A percentile compares a stretch with the other conserved stretches of the same genome.
Evolutionary conservation across 37 sponge, comb jelly and placozoan species (phyloP).

Genomic region (Tethya wilhelma): DNA sequence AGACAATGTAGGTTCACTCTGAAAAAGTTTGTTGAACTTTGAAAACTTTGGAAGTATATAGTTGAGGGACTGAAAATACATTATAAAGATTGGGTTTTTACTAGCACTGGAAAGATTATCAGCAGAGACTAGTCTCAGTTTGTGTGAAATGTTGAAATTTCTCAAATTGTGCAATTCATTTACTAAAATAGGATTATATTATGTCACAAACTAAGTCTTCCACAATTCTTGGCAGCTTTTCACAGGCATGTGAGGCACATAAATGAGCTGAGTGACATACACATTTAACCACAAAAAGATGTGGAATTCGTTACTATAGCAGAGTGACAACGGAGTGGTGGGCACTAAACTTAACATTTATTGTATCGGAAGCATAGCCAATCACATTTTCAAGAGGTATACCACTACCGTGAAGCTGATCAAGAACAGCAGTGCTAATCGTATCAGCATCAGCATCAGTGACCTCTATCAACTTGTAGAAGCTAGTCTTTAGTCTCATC

Average conservation of each 20-base stretch:
- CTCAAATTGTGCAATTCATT: slow-evolving; percentile 18
- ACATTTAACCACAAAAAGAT: slow-evolving; percentile 14
- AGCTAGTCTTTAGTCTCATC: not conserved
- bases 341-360: slow-evolving; percentile 37
- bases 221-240: slow-evolving; percentile 39
- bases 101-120: slow-evolving; percentile 23
- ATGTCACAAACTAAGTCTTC: slow-evolving; percentile 30
- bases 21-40: slow-evolving; percentile 18
- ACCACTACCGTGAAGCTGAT: not conserved
- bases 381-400: slow-evolving; percentile 18
- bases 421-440: not conserved
- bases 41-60: slow-evolving; percentile 42
- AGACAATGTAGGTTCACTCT: slow-evolving; percentile 1
- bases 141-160: slow-evolving; percentile 26
- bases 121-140: slow-evolving; percentile 17
- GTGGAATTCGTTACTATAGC: no score
- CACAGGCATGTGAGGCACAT: slow-evolving; percentile 41
- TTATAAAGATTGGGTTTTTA: slow-evolving; percentile 41
- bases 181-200: slow-evolving; percentile 21
- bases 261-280: slow-evolving; percentile 28
- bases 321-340: slow-evolving; percentile 1
- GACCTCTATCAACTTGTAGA: not conserved
- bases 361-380: slow-evolving; percentile 47
- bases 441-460: not conserved
- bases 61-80: slow-evolving; percentile 23